Conservation (phyloP, 2,888 invertebrate species). For the Geotrupes spiniger region DNA sequence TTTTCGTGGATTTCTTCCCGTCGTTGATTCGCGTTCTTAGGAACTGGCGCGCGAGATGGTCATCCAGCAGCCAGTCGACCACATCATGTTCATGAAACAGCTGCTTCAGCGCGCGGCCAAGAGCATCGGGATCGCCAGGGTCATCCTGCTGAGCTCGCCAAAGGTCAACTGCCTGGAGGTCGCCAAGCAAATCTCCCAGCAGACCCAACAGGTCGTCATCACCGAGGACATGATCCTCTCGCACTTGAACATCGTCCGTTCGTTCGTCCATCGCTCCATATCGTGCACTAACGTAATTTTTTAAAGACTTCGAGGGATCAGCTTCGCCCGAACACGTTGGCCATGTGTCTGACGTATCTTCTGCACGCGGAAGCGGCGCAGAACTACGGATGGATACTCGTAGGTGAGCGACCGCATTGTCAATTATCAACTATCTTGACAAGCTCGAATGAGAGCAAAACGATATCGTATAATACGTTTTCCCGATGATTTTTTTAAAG, state of each 20-base stretch:
- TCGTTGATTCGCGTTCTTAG: constrained; percentile 42
- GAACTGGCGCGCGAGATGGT: constrained; percentile 61
- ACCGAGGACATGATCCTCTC: constrained; percentile 31
- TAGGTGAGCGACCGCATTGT: no score
- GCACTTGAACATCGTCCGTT: constrained; percentile 10
- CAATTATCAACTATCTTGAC: no score
- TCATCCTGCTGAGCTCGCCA: constrained; percentile 58
- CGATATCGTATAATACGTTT: no score
- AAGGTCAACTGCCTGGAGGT: constrained; percentile 46
- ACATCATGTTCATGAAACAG: constrained; percentile 61
- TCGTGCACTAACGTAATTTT: no score
- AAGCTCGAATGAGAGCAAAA: no score
- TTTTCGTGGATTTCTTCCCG: not conserved
- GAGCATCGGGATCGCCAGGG: constrained; percentile 53
- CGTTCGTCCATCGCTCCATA: not conserved
- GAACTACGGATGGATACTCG: constrained; percentile 46
- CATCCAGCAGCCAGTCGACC: constrained; percentile 61
- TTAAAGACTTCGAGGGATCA: constrained; percentile 15
- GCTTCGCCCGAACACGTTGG: constrained; percentile 33
- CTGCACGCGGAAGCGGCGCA: constrained; percentile 41
- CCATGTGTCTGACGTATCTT: constrained; percentile 39
- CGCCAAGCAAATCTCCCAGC: constrained; percentile 38
- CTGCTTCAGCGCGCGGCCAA: constrained; percentile 53
- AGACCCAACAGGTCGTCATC: constrained; percentile 40
- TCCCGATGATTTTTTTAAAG: constrained; percentile 32